These are phyloP conservation scores for Tichodroma muraria DNA, from an alignment of 2,113 vertebrate species.

Conservation along the genomic window DNA sequence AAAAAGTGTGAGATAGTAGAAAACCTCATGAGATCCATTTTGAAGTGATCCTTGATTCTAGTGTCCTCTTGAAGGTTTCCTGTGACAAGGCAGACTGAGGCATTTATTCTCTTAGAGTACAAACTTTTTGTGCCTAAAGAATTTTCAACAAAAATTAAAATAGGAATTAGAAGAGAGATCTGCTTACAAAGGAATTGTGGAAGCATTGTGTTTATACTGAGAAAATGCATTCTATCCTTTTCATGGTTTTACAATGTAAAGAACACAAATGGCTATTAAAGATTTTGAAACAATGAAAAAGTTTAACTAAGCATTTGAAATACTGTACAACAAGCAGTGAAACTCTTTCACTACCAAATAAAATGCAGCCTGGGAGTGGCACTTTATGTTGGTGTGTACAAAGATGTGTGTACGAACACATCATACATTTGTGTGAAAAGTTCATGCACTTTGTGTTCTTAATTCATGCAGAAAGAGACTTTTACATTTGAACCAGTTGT, in stretches of 20 bases:
- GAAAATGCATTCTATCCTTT: background rate
- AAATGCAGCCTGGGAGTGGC: background rate
- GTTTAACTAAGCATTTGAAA: slow-evolving; percentile 29
- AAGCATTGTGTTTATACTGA: background rate
- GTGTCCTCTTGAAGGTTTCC: background rate
- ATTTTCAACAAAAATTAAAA: background rate
- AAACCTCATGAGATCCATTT: background rate
- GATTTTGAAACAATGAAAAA: background rate
- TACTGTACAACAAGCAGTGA: background rate
- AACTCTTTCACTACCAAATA: slow-evolving; percentile 2
- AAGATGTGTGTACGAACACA: too few species aligned
- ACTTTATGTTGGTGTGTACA: background rate
- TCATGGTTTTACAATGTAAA: slow-evolving; percentile 27
- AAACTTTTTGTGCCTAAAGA: background rate
- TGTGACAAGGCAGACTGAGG: background rate
- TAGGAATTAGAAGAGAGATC: background rate
- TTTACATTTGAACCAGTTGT: background rate
- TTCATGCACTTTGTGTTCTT: background rate
- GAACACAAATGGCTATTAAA: background rate
- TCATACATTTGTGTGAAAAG: background rate
- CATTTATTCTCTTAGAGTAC: background rate
- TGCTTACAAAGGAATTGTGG: background rate
- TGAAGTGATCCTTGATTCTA: background rate
- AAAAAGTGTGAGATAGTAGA: background rate
- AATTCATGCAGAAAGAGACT: background rate